phyloP scores from a whole-genome alignment of 2,113 vertebrate species.

The Dendropsophus ebraccatus region DNA sequence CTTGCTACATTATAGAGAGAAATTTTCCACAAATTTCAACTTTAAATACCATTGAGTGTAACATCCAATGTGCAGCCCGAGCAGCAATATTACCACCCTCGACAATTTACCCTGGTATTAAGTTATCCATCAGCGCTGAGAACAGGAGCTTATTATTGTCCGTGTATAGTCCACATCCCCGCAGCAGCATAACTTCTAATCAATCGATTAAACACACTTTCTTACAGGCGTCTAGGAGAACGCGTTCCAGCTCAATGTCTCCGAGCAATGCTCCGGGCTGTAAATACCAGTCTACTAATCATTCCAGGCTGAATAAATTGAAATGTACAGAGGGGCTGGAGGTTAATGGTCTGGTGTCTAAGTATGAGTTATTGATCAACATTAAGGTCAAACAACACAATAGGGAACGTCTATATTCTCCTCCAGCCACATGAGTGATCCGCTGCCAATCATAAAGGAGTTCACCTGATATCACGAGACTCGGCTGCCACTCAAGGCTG shows the following conservation, averaged over 20 bases:
- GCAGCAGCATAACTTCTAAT: constrained; percentile 27
- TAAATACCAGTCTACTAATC: constrained; percentile 17
- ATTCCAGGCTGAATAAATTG: constrained; percentile 1
- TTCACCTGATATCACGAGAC: background rate
- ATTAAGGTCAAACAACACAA: constrained; percentile 23
- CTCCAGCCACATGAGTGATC: background rate
- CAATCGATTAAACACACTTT: constrained; percentile 23
- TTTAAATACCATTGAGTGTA: background rate
- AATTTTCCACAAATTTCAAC: background rate
- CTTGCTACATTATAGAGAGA: too few species aligned
- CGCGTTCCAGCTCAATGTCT: constrained; percentile 18
- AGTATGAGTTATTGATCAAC: constrained; percentile 39
- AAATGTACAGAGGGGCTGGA: background rate
- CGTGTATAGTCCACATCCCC: constrained; percentile 3
- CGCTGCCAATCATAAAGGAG: background rate
- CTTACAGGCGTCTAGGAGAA: background rate
- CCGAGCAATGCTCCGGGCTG: background rate
- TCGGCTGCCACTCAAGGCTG: background rate
- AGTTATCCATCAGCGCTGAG: background rate
- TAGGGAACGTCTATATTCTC: background rate
- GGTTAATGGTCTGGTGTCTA: constrained; percentile 34
- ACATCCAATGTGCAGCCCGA: background rate
- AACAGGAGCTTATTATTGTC: background rate
- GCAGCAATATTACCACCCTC: background rate
- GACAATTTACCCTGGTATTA: background rate